Base-by-base conservation (phyloP, 1,140 invertebrate species). In the Zaprionus kolodkinae region DNA sequence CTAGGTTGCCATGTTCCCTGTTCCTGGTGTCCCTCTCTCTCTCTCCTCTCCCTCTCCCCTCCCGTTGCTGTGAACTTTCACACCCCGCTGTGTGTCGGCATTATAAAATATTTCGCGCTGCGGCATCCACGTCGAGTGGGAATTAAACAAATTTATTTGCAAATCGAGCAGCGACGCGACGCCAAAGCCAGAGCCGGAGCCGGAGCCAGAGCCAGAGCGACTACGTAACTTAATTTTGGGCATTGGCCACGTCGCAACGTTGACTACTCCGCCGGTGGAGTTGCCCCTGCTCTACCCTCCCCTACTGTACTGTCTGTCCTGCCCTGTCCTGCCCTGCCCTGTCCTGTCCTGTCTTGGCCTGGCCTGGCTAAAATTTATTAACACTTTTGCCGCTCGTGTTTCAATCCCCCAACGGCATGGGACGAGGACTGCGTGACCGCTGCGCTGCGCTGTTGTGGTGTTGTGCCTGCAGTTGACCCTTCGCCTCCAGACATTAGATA, bases 61-160 rank as follows among this genome's bases (percentile, higher is more conserved):
- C 52, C 30, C 10, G 48, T 35, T 27, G 57, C n/a, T 35, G 61
- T 35, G 57, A 62, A 66, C 57, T 66, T 76, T 72, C 74, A 62
- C 74, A 62, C 62, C 48, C 77, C 30, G 55, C 52, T 55, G 67
- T 27, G 60, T 78, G 72, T 67, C 45, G 65, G 69, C 65, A 76
- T 81, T 88, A 88, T 87, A 87, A 82, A 87, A 87, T 87, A 87
- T 85, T 87, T 87, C 79, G 66, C 60, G 48, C 62, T 78, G 70
- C 50, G 40, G 64, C 62, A 61, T 65, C 61, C 65, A 67, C 65
- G 78, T 78, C 80, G 67, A 83, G 61, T 70, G 77, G 84, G 84
- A 84, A 84, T 88, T 87, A 78, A 88, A 88, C 84, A 87, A 87
- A 87, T 87, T 87, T 87, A 87, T 87, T 87, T 87, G 77, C 80